Percentiles rank a stretch among this genome's conserved stretches.
phyloP scores from a whole-genome alignment of 2,797 vertebrate genomes.

The Coracias cyanogaster region DNA sequence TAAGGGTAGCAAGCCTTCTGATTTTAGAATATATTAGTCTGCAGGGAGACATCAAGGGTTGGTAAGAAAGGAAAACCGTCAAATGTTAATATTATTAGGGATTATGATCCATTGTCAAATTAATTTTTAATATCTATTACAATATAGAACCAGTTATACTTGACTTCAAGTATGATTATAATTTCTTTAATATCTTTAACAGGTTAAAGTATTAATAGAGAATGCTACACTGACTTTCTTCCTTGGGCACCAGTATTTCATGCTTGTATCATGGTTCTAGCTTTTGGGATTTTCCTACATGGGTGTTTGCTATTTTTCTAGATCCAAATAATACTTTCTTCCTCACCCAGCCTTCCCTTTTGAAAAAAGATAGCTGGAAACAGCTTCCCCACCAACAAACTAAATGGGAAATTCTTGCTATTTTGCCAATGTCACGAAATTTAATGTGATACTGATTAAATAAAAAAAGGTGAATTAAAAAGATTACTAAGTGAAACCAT shows the following conservation, averaged over 20 bases:
- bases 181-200: not conserved
- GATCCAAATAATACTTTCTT: not conserved
- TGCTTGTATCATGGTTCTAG: not conserved
- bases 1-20: not conserved
- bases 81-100: not conserved
- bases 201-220: not conserved
- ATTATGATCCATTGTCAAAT: not conserved
- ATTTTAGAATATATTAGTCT: not conserved
- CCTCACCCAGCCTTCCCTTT: not conserved
- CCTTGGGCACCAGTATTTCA: not conserved
- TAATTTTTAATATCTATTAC: not conserved
- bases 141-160: not conserved
- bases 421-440: not conserved
- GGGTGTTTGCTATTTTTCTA: not conserved
- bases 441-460: not conserved
- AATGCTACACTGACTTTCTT: not conserved
- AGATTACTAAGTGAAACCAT: not conserved
- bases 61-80: not conserved
- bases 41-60: not conserved
- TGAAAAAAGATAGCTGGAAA: not conserved
- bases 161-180: not conserved
- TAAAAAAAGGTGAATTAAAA: not conserved
- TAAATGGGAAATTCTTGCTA: not conserved
- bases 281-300: not conserved
- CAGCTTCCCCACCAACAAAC: not conserved